phyloP scores from a whole-genome alignment of 2,888 invertebrate genomes.

The Coremacera marginata region DNA sequence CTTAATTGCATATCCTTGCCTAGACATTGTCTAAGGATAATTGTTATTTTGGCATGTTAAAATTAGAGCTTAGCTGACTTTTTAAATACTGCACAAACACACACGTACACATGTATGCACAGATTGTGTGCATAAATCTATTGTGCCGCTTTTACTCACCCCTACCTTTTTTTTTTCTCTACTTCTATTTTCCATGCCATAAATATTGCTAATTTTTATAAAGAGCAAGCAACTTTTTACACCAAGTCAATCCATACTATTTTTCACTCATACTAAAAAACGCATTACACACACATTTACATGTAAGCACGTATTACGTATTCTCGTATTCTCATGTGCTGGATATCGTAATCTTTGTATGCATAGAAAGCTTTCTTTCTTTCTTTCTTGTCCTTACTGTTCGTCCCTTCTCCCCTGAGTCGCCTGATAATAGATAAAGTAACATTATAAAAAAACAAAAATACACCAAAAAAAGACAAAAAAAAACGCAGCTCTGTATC shows the following conservation, averaged over 20 bases:
- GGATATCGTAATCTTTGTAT: background rate
- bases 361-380: background rate
- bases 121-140: background rate
- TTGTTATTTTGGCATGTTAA: slow-evolving; percentile 11
- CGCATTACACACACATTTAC: slow-evolving; percentile 36
- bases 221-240: too few relatives aligned
- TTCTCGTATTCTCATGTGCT: slow-evolving; percentile 32
- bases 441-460: background rate
- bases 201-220: slow-evolving; percentile 12
- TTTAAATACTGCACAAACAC: background rate
- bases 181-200: background rate
- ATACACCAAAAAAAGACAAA: background rate
- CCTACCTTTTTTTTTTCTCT: background rate
- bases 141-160: background rate
- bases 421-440: slow-evolving; percentile 15
- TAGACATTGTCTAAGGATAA: background rate
- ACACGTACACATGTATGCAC: too few relatives aligned
- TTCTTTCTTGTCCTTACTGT: too few relatives aligned
- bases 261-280: slow-evolving; percentile 25
- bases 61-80: slow-evolving; percentile 23
- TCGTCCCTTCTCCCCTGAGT: background rate
- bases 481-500: background rate
- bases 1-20: slow-evolving; percentile 9
- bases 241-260: background rate
- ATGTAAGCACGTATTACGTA: slow-evolving; percentile 46